phyloP scores from a whole-genome alignment of 2,113 vertebrate genomes.

The Triplophysa siluroides region DNA sequence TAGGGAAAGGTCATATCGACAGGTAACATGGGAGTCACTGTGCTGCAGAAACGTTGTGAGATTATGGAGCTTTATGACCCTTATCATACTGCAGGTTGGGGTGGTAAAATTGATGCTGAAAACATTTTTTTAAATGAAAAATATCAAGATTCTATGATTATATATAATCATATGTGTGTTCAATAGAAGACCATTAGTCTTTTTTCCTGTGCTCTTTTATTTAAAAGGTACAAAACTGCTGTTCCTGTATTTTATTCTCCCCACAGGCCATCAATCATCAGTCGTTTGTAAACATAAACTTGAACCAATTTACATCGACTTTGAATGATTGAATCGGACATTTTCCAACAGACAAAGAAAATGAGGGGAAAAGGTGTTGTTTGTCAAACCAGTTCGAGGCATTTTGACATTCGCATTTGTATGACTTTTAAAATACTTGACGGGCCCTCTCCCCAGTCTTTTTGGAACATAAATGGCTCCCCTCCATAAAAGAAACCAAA shows the following conservation, averaged over 20 bases:
- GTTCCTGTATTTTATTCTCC: slow-evolving; percentile 7
- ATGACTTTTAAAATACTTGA: slow-evolving; percentile 66
- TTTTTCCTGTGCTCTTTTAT: not conserved
- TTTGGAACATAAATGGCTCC: slow-evolving; percentile 49
- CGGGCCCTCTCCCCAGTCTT: slow-evolving; percentile 38
- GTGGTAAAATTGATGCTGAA: not conserved
- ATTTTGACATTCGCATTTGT: slow-evolving; percentile 59
- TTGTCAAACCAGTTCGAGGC: slow-evolving; percentile 64
- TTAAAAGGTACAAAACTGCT: not conserved
- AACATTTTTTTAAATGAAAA: not conserved
- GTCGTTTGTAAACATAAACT: slow-evolving; percentile 9
- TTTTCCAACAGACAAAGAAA: not conserved
- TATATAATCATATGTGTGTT: not conserved
- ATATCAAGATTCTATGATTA: too few species aligned
- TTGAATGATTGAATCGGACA: not conserved
- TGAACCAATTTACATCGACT: slow-evolving; percentile 9
- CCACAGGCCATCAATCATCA: slow-evolving; percentile 23
- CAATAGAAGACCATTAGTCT: not conserved
- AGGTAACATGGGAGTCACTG: slow-evolving; percentile 50
- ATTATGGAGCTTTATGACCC: not conserved
- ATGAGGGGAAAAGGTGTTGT: slow-evolving; percentile 55
- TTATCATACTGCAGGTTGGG: slow-evolving; percentile 2
- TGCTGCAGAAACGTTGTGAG: slow-evolving; percentile 25
- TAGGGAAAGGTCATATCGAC: not conserved
- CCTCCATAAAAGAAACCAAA: slow-evolving; percentile 59